Conservation (phyloP, 2,113 vertebrate genomes). For the Macroglossus sobrinus region DNA sequence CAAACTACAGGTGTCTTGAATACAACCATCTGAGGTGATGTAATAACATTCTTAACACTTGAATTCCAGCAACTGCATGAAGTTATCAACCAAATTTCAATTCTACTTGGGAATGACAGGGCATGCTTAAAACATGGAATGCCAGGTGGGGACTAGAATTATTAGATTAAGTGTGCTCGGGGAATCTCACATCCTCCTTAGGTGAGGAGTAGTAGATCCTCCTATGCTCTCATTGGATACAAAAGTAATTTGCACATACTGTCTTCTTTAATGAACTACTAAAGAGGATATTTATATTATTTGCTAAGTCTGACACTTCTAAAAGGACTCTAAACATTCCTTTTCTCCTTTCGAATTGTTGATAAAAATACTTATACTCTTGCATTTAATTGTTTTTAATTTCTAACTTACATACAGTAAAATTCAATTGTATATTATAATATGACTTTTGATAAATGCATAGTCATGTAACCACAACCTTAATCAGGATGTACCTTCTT, state of each 20-base stretch:
- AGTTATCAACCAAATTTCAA: neutral
- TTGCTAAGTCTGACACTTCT: neutral
- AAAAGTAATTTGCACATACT: neutral
- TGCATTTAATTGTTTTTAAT: neutral
- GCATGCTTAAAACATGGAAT: neutral
- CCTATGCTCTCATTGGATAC: neutral
- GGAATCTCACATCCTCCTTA: neutral
- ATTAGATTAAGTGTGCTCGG: neutral
- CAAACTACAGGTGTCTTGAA: neutral
- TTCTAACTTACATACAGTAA: neutral
- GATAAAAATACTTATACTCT: neutral
- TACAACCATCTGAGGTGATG: neutral
- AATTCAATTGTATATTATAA: neutral
- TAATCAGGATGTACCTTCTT: neutral
- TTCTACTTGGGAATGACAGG: neutral
- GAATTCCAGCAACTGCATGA: neutral
- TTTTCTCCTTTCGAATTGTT: slow-evolving; percentile 23
- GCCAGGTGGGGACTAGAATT: neutral
- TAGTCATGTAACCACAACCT: neutral
- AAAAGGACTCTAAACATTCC: neutral
- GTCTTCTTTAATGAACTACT: neutral
- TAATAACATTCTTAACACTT: neutral
- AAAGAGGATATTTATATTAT: neutral
- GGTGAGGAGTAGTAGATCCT: neutral
- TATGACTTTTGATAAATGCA: neutral